Conservation (phyloP, 2,888 invertebrate species). For the Crioceris asparagi region DNA sequence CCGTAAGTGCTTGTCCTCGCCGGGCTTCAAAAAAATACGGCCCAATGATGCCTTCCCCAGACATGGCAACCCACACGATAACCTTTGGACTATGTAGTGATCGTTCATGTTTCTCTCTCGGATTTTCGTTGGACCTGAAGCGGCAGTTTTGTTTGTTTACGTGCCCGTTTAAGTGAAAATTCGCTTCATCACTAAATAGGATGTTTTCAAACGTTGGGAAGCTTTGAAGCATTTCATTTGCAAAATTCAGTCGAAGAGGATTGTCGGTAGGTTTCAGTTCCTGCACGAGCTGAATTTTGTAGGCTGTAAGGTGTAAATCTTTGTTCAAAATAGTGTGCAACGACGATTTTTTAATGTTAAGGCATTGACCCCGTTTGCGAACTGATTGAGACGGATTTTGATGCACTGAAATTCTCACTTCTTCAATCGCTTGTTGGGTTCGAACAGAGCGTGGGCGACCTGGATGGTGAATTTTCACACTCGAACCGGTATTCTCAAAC, state of each 20-base stretch:
- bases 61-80: too few relatives aligned
- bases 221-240: background rate
- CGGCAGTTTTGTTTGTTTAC: conserved; percentile 3
- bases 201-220: background rate
- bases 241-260: background rate
- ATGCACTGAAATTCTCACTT: background rate
- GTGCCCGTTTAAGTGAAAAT: conserved; percentile 3
- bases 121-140: background rate
- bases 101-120: background rate
- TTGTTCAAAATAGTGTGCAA: background rate
- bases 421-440: background rate
- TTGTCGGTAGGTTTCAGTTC: background rate
- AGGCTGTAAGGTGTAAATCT: conserved; percentile 1
- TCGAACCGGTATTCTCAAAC: background rate
- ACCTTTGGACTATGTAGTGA: conserved; percentile 1
- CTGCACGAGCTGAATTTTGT: conserved; percentile 3
- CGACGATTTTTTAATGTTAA: background rate
- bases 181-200: background rate
- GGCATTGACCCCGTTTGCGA: background rate
- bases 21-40: conserved; percentile 2
- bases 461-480: background rate
- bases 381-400: background rate
- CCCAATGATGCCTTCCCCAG: too few relatives aligned
- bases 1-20: conserved; percentile 1
- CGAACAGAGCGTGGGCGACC: background rate